These are phyloP conservation scores for Thripadectes ignobilis DNA, from an alignment of 2,797 vertebrate genomes.

Conservation along the genomic window DNA sequence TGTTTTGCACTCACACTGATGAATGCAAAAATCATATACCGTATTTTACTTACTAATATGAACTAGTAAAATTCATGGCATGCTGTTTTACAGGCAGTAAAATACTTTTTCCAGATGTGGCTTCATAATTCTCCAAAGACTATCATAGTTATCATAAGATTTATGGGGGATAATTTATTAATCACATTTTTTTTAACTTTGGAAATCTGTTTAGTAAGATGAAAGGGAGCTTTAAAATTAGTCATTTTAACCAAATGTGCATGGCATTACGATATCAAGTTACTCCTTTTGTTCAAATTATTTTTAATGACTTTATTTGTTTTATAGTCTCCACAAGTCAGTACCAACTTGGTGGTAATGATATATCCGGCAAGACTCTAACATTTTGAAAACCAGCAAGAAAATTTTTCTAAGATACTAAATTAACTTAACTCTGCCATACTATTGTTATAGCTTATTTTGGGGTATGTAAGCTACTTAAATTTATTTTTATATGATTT, in stretches of 20 bases:
- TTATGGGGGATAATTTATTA: conserved; percentile 90
- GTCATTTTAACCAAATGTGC: conserved; percentile 82
- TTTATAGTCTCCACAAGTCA: conserved; percentile 80
- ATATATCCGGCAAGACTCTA: conserved; percentile 77
- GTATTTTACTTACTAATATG: conserved; percentile 80
- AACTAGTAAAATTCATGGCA: conserved; percentile 78
- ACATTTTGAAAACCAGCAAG: conserved; percentile 66
- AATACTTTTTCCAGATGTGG: conserved; percentile 88
- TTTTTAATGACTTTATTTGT: conserved; percentile 85
- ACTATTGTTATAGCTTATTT: conserved; percentile 64
- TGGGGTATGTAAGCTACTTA: conserved; percentile 64
- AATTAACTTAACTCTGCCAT: conserved; percentile 65
- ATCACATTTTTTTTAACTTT: conserved; percentile 82
- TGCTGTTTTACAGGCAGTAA: conserved; percentile 82
- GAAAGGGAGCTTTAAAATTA: conserved; percentile 84
- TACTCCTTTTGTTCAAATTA: conserved; percentile 84
- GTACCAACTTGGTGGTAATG: conserved; percentile 79
- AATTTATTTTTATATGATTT: conserved; percentile 70
- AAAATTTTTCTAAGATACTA: conserved; percentile 50
- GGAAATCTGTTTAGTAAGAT: conserved; percentile 84
- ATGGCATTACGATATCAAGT: conserved; percentile 81
- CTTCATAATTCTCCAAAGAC: conserved; percentile 86
- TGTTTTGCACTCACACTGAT: conserved; percentile 55
- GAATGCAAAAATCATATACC: conserved; percentile 75
- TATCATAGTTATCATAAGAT: conserved; percentile 86